Conservation (phyloP, 2,797 vertebrate species). For the Australoheros facetus region DNA sequence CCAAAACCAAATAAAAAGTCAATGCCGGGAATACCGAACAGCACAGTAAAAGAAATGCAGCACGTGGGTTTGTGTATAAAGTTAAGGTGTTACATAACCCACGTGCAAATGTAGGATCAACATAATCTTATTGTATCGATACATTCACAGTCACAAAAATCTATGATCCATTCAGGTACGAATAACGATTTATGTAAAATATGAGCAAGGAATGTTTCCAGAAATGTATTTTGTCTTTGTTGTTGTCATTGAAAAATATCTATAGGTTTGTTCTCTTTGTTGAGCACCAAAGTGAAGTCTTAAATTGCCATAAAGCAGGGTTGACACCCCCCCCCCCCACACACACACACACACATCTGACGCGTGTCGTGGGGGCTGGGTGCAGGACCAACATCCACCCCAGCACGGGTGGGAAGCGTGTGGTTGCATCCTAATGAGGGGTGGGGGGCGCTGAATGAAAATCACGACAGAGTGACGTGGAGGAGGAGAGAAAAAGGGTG, state of each 20-base stretch:
- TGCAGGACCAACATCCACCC: slow-evolving; percentile 47
- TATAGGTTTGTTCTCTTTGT: neutral
- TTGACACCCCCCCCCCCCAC: neutral
- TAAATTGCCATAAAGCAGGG: neutral
- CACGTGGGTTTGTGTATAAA: neutral
- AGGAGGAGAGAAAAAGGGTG: slow-evolving; percentile 73
- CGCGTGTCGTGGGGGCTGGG: slow-evolving; percentile 11
- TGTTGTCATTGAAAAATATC: neutral
- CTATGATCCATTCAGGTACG: neutral
- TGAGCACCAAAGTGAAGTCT: neutral
- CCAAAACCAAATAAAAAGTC: too few species aligned
- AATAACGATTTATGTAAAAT: neutral
- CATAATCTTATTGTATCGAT: neutral
- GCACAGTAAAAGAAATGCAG: neutral
- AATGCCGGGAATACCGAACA: neutral
- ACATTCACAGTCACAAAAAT: too few species aligned
- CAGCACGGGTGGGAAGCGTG: slow-evolving; percentile 70
- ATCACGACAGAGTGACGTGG: slow-evolving; percentile 82
- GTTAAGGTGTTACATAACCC: slow-evolving; percentile 41
- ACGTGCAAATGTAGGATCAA: slow-evolving; percentile 31
- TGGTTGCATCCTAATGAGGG: slow-evolving; percentile 83
- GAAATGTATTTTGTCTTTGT: too few species aligned
- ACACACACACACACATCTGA: neutral
- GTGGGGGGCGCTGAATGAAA: slow-evolving; percentile 81
- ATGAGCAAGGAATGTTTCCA: too few species aligned